A percentile compares a stretch with the other conserved stretches of the same genome.
phyloP scores from a whole-genome alignment of 2,797 vertebrate species.

The Sciaenops ocellatus region DNA sequence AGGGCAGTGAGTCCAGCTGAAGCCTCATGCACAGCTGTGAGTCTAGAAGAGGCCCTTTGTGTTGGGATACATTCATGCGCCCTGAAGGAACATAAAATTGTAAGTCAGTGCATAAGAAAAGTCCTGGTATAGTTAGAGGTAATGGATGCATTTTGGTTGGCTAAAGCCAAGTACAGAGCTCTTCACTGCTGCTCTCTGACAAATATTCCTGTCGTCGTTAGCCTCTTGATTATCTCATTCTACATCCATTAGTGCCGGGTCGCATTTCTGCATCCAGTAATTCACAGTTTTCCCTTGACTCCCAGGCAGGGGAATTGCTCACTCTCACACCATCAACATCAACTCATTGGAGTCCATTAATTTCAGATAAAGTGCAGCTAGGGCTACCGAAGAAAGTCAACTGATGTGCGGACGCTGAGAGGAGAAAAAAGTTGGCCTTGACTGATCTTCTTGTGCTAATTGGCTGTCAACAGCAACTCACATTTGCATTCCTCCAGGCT shows the following conservation, averaged over 20 bases:
- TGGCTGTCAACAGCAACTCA: not conserved
- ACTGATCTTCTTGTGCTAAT: constrained; percentile 6
- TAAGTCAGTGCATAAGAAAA: constrained; percentile 26
- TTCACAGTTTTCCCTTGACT: constrained; percentile 42
- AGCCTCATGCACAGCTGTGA: constrained; percentile 64
- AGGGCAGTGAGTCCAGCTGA: constrained; percentile 60
- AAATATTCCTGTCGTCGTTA: constrained; percentile 38
- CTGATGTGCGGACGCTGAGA: not conserved
- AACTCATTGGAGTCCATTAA: constrained; percentile 41
- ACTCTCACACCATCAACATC: constrained; percentile 40
- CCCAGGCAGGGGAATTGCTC: constrained; percentile 32
- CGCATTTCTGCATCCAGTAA: constrained; percentile 54
- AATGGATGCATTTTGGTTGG: constrained; percentile 41
- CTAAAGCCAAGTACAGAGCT: constrained; percentile 36
- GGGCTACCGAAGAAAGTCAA: not conserved
- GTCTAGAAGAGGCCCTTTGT: constrained; percentile 62
- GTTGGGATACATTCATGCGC: constrained; percentile 32
- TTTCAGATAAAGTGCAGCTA: constrained; percentile 36
- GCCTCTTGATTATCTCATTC: constrained; percentile 53
- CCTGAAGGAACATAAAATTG: constrained; percentile 50
- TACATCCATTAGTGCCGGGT: constrained; percentile 53
- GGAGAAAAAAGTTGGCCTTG: not conserved
- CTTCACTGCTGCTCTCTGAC: constrained; percentile 35
- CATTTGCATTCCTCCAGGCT: constrained; percentile 25
- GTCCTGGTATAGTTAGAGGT: constrained; percentile 7